Base-by-base conservation (phyloP, 2,113 vertebrate genomes). In the Equus przewalskii region DNA sequence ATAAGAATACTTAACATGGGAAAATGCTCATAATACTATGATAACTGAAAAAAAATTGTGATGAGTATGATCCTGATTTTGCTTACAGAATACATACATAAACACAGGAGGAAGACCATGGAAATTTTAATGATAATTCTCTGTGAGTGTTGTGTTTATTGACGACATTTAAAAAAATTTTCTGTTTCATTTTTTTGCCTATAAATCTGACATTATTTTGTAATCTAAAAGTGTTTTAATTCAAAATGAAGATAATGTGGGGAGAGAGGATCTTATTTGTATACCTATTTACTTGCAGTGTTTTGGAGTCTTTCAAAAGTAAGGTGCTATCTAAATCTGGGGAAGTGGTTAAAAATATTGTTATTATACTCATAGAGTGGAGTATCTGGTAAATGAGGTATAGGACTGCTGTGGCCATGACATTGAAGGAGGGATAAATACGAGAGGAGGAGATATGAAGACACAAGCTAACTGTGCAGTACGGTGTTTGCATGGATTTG, bases 21-120 rank as follows among this genome's bases (percentile, higher is more conserved):
- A 83, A 97, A 85, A 86, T 87, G 16, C 6, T 62, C n/a, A 76
- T n/a, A 88, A 80, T 83, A 76, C 15, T 67, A 30, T 89, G 44
- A 76, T 60, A 96, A 70, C 18, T 65, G 72, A 51, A 60, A 80
- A 70, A 11, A 72, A 18, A 22, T 44, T 36, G 28, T 73, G 36
- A 49, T 33, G 1, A 15, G 3, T n/a, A 36, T 78, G 41, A 60
- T 85, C 30, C 41, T 88, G 84, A 33, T 46, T 76, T 88, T 90
- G 14, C 41, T 94, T 82, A 36, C 3, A 75, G 12, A 64, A 73
- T 73, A 46, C 6, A 10, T 79, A 60, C 3, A 49, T 90, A 78
- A 69, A 85, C 51, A 54, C 3, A 89, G 51, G 33, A 94, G 28
- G 19, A 75, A 41, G 26, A 18, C 22, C 22, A 44, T 11, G 24